A percentile compares a stretch with the other conserved stretches of the same genome.
Evolutionary conservation across 2,888 invertebrate species (phyloP).

Genomic region (Limulus polyphemus): DNA sequence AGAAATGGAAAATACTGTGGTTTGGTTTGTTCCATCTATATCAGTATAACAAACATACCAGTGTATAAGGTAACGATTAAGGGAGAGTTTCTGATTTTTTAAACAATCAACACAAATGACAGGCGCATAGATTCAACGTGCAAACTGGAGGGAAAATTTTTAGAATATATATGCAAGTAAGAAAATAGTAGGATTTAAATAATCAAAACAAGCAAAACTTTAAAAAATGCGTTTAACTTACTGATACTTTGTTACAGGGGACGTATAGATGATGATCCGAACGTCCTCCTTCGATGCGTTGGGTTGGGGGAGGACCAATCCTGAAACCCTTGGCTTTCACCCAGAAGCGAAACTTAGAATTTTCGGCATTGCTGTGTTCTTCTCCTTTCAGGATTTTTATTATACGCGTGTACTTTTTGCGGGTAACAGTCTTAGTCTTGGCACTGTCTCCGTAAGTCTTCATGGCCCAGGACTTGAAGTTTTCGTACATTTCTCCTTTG

Average conservation of each 20-base stretch:
- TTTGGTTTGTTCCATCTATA: no score
- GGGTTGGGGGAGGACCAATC: constrained; percentile 50
- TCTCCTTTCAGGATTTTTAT: constrained; percentile 68
- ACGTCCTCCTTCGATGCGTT: no score
- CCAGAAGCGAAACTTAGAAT: constrained; percentile 94
- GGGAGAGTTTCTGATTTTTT: no score
- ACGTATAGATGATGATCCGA: constrained; percentile 49
- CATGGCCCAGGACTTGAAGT: constrained; percentile 84
- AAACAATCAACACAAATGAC: no score
- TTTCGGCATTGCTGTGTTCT: constrained; percentile 80
- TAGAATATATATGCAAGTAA: no score
- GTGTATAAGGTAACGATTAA: no score
- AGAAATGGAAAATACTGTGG: no score
- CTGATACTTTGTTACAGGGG: constrained; percentile 30
- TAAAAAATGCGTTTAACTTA: constrained; percentile 15
- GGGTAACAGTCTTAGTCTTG: constrained; percentile 88
- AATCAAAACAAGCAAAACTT: no score
- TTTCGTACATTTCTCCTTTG: constrained; percentile 51
- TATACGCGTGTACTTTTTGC: constrained; percentile 79
- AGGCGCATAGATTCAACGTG: no score
- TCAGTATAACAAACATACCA: no score
- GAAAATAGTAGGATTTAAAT: no score
- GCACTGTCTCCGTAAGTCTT: constrained; percentile 84
- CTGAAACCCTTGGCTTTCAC: constrained; percentile 90
- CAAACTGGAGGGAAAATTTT: no score